These are phyloP conservation scores for Spialia ferax DNA, from an alignment of 2,888 invertebrate species.

Conservation along the genomic window DNA sequence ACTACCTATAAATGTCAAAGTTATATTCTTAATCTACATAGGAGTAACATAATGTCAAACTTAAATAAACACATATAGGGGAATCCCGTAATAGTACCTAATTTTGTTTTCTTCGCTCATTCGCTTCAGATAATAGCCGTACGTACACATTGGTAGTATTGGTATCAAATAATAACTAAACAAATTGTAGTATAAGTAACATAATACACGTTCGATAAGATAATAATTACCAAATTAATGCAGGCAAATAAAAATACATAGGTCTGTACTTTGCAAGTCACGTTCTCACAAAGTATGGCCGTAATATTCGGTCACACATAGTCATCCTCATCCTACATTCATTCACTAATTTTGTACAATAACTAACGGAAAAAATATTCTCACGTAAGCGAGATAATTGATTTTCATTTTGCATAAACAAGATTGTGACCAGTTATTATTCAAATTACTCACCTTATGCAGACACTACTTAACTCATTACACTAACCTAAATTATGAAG, in stretches of 20 bases:
- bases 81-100: too few species aligned
- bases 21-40: too few species aligned
- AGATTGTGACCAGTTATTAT: background rate
- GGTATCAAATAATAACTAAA: too few species aligned
- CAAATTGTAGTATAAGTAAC: background rate
- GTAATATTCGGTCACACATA: slow-evolving; percentile 1
- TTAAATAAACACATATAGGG: too few species aligned
- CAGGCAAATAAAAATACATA: background rate
- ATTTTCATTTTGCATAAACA: background rate
- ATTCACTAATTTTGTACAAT: background rate
- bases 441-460: too few species aligned
- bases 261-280: background rate
- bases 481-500: too few species aligned
- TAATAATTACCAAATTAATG: background rate
- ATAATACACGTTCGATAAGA: background rate
- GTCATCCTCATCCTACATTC: background rate
- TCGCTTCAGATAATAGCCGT: too few species aligned
- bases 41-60: too few species aligned
- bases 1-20: too few species aligned
- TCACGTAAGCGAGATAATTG: slow-evolving; percentile 4
- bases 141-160: too few species aligned
- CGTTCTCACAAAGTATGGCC: background rate
- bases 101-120: too few species aligned
- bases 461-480: too few species aligned
- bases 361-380: background rate